Evolutionary conservation across 37 sponge, comb jelly and placozoan species (phyloP).

Genomic region (Axinella damicornis): DNA sequence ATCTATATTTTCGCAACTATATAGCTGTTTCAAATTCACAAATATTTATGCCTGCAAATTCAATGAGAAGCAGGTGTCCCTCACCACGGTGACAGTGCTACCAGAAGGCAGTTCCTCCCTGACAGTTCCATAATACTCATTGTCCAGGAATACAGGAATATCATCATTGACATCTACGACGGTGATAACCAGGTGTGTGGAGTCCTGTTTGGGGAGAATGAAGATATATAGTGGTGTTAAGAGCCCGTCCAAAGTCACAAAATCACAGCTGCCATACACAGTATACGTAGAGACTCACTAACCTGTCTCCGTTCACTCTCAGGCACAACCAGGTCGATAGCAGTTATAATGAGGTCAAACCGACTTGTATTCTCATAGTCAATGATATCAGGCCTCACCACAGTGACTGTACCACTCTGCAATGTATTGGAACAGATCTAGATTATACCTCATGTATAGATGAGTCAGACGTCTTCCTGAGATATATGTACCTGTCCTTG

Average conservation of each 20-base stretch:
- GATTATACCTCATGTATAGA: no score
- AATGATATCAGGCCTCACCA: conserved; percentile 14
- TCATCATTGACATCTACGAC: conserved; percentile 57
- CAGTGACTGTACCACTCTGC: conserved; percentile 21
- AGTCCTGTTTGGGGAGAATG: background rate
- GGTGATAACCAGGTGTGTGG: conserved; percentile 12
- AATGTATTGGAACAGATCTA: no score
- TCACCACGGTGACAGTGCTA: conserved; percentile 31
- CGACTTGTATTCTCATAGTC: conserved; percentile 23
- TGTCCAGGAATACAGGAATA: conserved; percentile 18
- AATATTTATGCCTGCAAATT: no score
- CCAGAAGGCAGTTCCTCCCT: conserved; percentile 14
- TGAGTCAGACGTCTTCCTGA: no score
- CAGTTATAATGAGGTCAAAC: conserved; percentile 28
- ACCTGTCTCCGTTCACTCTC: conserved; percentile 29
- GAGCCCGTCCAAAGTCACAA: no score
- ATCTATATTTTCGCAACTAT: no score
- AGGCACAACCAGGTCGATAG: conserved; percentile 35
- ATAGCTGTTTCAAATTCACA: no score
- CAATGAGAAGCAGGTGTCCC: no score
- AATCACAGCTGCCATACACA: no score
- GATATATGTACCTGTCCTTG: no score
- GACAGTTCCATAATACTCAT: conserved; percentile 23
- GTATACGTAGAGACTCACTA: no score
- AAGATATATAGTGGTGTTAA: no score